These are phyloP conservation scores for Sternarchorhynchus goeldii DNA, from an alignment of 2,797 vertebrate species.

Conservation along the genomic window DNA sequence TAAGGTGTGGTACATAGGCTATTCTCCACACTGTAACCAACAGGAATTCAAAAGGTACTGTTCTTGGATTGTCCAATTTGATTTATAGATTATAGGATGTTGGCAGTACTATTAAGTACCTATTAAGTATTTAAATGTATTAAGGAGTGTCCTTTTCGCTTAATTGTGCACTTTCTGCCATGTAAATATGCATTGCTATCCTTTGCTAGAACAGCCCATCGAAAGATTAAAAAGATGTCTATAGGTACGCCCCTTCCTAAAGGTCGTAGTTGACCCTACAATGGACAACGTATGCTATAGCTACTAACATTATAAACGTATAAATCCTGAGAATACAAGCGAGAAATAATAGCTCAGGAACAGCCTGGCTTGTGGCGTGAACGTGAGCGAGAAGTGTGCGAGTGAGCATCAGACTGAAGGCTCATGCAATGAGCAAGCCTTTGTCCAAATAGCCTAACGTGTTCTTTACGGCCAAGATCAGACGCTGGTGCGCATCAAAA, in stretches of 20 bases:
- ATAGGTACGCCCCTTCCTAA: slow-evolving; percentile 20
- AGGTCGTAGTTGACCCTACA: neutral
- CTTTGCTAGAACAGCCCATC: neutral
- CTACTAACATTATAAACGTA: neutral
- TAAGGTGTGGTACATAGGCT: neutral
- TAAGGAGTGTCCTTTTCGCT: neutral
- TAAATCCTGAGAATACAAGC: neutral
- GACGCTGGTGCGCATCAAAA: slow-evolving; percentile 23
- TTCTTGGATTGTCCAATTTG: slow-evolving; percentile 2
- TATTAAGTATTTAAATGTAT: neutral
- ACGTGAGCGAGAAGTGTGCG: neutral
- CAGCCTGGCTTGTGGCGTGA: slow-evolving; percentile 11
- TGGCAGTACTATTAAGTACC: neutral
- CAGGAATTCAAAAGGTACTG: neutral
- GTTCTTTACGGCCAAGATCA: neutral
- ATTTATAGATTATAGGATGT: neutral
- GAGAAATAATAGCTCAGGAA: neutral
- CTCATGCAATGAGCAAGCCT: slow-evolving; percentile 36
- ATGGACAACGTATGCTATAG: neutral
- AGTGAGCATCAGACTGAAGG: neutral
- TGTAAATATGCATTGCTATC: slow-evolving; percentile 16
- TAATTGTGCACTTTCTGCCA: neutral
- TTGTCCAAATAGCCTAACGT: slow-evolving; percentile 51
- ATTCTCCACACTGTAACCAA: neutral
- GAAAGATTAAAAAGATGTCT: slow-evolving; percentile 1